phyloP scores from a whole-genome alignment of 2,113 vertebrate species.

The Calyptomena viridis region DNA sequence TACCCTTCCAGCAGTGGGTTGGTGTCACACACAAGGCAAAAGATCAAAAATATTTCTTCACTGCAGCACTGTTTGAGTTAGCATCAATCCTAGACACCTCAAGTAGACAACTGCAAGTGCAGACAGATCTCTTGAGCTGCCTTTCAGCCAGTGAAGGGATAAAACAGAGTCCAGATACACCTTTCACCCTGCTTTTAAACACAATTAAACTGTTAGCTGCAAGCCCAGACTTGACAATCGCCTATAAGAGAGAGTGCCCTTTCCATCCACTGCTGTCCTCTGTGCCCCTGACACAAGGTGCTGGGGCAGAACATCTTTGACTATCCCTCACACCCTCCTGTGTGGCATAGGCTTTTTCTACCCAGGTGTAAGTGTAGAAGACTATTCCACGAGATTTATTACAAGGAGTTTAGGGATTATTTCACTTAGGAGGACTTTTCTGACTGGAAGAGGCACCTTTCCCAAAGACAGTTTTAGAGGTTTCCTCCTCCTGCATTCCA shows the following conservation, averaged over 20 bases:
- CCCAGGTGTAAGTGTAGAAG: too few relatives aligned
- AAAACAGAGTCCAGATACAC: background rate
- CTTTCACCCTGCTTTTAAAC: background rate
- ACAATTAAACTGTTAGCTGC: background rate
- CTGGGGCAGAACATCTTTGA: background rate
- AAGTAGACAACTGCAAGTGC: background rate
- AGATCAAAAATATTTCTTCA: background rate
- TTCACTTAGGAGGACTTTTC: too few relatives aligned
- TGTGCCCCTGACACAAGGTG: background rate
- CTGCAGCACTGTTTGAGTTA: background rate
- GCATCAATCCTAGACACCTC: background rate
- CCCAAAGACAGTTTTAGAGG: too few relatives aligned
- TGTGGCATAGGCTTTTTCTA: background rate
- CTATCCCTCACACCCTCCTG: background rate
- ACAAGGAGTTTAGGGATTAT: too few relatives aligned
- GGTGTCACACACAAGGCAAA: background rate
- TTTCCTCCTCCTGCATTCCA: too few relatives aligned
- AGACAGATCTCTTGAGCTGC: background rate
- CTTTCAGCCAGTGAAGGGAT: background rate
- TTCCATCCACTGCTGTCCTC: background rate
- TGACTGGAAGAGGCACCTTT: too few relatives aligned
- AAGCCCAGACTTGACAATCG: background rate
- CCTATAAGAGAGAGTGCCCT: background rate
- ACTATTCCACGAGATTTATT: too few relatives aligned
- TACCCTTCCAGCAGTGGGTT: background rate